phyloP scores from a whole-genome alignment of 1,140 invertebrate species.

The Hycleus cichorii region DNA sequence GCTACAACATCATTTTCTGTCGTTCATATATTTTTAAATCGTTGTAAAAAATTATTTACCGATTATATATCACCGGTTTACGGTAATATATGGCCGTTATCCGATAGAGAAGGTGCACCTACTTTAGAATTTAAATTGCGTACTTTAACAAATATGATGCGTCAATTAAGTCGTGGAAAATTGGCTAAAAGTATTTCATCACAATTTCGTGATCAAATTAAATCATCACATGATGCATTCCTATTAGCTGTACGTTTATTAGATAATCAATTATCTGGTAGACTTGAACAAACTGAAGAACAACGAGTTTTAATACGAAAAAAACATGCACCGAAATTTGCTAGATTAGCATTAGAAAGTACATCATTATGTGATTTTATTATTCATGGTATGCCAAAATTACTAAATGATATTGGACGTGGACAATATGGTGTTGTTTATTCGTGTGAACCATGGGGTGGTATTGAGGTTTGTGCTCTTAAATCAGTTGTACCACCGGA shows the following conservation, averaged over 20 bases:
- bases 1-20: conserved; percentile 68
- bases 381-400: conserved; percentile 68
- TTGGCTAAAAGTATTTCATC: conserved; percentile 69
- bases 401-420: conserved; percentile 75
- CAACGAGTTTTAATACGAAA: conserved; percentile 69
- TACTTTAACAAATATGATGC: conserved; percentile 62
- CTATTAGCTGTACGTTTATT: conserved; percentile 57
- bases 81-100: conserved; percentile 43
- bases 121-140: conserved; percentile 61
- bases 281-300: conserved; percentile 77
- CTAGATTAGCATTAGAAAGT: conserved; percentile 76
- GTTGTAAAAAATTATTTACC: conserved; percentile 63
- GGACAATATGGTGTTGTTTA: conserved; percentile 93
- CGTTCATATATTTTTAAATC: conserved; percentile 66
- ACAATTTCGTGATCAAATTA: conserved; percentile 62
- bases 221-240: conserved; percentile 63
- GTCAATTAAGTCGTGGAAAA: conserved; percentile 62
- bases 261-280: conserved; percentile 61
- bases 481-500: conserved; percentile 88
- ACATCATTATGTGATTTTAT: conserved; percentile 76
- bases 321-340: conserved; percentile 70
- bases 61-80: conserved; percentile 47
- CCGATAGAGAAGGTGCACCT: too few relatives aligned
- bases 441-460: conserved; percentile 73
- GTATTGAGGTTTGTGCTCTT: conserved; percentile 68